phyloP scores from a whole-genome alignment of 2,113 vertebrate species.

The Narcine bancroftii region DNA sequence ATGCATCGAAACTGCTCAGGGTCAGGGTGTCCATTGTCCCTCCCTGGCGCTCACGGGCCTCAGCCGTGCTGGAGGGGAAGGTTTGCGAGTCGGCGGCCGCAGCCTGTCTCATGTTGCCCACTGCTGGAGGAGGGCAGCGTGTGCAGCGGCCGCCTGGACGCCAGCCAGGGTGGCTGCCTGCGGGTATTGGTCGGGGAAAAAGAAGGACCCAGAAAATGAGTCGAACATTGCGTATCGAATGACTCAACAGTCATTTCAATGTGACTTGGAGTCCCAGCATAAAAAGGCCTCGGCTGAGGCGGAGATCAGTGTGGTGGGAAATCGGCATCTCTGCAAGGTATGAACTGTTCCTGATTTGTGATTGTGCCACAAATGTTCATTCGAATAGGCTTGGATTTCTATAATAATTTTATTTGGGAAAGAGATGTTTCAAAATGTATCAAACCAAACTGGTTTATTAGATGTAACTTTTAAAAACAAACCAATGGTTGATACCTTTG shows the following conservation, averaged over 20 bases:
- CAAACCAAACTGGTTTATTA: no score
- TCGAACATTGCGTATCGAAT: slow-evolving; percentile 29
- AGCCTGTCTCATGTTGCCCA: slow-evolving; percentile 6
- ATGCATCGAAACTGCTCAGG: not conserved
- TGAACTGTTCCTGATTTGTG: no score
- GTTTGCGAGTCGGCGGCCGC: no score
- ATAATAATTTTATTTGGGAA: not conserved
- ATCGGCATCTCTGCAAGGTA: not conserved
- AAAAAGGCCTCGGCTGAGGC: not conserved
- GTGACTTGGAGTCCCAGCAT: slow-evolving; percentile 21
- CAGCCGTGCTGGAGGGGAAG: no score
- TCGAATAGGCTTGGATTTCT: not conserved
- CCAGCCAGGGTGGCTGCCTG: not conserved
- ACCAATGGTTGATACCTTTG: no score
- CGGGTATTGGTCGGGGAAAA: not conserved
- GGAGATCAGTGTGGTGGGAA: not conserved
- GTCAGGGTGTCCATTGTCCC: not conserved
- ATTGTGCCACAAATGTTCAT: not conserved
- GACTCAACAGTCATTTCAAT: slow-evolving; percentile 33
- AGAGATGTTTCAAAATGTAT: not conserved
- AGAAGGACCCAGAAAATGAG: slow-evolving; percentile 19
- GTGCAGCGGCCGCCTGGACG: not conserved
- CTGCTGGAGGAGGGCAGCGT: not conserved
- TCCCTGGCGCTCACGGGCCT: not conserved
- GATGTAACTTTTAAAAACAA: not conserved